Evolutionary conservation across 1,140 invertebrate genomes (phyloP).

Genomic region (Pogonomyrmex californicus): DNA sequence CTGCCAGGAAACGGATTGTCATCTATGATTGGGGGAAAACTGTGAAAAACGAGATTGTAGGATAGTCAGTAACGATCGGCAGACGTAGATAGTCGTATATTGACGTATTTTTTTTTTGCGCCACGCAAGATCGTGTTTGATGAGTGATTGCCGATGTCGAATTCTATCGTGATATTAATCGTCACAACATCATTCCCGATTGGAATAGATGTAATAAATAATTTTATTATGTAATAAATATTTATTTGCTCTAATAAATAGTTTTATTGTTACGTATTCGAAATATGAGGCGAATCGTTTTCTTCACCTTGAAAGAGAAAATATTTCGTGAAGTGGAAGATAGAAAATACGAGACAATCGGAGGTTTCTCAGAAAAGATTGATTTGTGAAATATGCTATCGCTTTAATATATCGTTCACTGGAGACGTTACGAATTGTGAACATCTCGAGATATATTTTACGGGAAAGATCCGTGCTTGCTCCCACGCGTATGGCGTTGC

Average conservation of each 20-base stretch:
- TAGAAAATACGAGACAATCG: not conserved
- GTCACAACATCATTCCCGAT: not conserved
- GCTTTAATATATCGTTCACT: constrained; percentile 36
- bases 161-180: constrained; percentile 25
- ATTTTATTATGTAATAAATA: not conserved
- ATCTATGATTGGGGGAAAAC: constrained; percentile 25
- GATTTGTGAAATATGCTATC: constrained; percentile 8
- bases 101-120: not conserved
- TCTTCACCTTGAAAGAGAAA: not conserved
- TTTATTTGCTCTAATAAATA: not conserved
- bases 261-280: not conserved
- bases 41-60: constrained; percentile 19
- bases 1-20: constrained; percentile 36
- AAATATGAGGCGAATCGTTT: not conserved
- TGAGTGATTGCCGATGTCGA: constrained; percentile 34
- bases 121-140: not conserved
- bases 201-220: constrained; percentile 20
- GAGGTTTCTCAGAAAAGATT: not conserved
- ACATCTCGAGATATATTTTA: not conserved
- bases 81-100: constrained; percentile 18
- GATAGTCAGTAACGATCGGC: constrained; percentile 26
- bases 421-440: constrained; percentile 9
- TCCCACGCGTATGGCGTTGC: constrained; percentile 60
- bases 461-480: constrained; percentile 32
- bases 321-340: not conserved